Evolutionary conservation across 2,888 invertebrate species (phyloP), one percentile per base, ranked within the genome.

Genomic region (Xanthia icteritia): DNA sequence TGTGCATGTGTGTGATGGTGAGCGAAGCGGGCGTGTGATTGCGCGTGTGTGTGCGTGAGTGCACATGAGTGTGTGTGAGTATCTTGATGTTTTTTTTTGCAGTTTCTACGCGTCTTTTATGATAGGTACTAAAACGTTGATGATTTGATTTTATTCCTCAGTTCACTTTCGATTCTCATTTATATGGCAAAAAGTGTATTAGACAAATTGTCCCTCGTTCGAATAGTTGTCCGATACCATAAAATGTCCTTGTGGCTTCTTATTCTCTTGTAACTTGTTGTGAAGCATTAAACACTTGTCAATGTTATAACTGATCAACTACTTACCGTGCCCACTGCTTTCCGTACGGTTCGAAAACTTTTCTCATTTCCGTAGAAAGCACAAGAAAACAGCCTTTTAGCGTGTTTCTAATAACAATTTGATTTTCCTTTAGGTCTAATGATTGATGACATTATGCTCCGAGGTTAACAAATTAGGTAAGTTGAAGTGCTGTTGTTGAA

Each of bases 351-450:
- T 69, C 39, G 54, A 67, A 73, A 82, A 86, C 77, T 87, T 87
- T 87, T 77, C 75, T 76, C 76, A 86, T 86, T 87, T 86, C 83
- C 88, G 64, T 36, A 64, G 54, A 27, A 23, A 71, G 54, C 45
- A 45, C 67, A 76, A 77, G 77, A 85, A 85, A 85, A 80, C 70
- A 76, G 66, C 72, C 60, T 68, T 83, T 80, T 76, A 69, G 83
- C 76, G 86, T 85, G 77, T 83, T 83, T 73, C 73, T 83, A 76
- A 83, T 78, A 86, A 87, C 42, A 86, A 86, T 85, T 80, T 78
- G 67, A 87, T 87, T 83, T 80, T 76, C 60, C 64, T 75, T 56
- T 70, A 74, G 58, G 64, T 20, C 73, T 75, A 69, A 73, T 87
- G 86, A 87, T 86, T 85, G 77, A 86, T 86, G 86, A 67, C 56